Evolutionary conservation across 2,888 invertebrate species (phyloP), one percentile per base, ranked within the genome.

Genomic region (Sesia apiformis): DNA sequence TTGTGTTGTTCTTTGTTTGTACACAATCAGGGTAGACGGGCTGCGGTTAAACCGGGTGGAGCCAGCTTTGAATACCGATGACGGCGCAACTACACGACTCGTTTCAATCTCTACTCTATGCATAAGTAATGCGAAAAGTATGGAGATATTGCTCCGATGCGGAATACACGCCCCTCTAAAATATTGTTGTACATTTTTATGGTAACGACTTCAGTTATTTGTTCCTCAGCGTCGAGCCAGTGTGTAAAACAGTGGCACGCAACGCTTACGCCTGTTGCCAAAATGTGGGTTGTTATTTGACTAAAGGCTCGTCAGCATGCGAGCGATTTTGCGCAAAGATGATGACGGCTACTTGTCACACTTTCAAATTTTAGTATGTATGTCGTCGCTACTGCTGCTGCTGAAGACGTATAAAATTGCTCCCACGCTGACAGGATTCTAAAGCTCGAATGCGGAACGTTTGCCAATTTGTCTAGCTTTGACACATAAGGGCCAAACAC

Each of bases 41-140:
- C 75, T 69, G 80, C 71, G 79, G 80, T 76, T 79, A 76, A 80
- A 77, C 75, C 81, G 75, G 73, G 77, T 70, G 75, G 69, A 72
- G 69, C 65, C 62, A 67, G 78, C 74, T 83, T 78, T 80, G 85
- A 85, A 86, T 85, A 80, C 83, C 83, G 84, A 84, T 86, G 85
- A 85, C 81, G 76, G 64, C 60, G 70, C 84, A 77, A 79, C 82
- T 79, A 78, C 81, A 70, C 74, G 72, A 78, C 78, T 77, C 84
- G 84, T 81, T 87, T 84, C 88, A 88, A 88, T 88, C 86, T 86
- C 77, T 84, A 85, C 77, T 82, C 88, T 86, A 87, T 87, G 87
- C 86, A 86, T 89, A 87, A 86, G 78, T 88, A 87, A 89, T 89
- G 84, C 78, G 83, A 81, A 87, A 87, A 84, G 85, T 86, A 84